Evolutionary conservation across 2,113 vertebrate species (phyloP), one percentile per base, ranked within the genome.

Genomic region (Poeciliopsis retropinna): DNA sequence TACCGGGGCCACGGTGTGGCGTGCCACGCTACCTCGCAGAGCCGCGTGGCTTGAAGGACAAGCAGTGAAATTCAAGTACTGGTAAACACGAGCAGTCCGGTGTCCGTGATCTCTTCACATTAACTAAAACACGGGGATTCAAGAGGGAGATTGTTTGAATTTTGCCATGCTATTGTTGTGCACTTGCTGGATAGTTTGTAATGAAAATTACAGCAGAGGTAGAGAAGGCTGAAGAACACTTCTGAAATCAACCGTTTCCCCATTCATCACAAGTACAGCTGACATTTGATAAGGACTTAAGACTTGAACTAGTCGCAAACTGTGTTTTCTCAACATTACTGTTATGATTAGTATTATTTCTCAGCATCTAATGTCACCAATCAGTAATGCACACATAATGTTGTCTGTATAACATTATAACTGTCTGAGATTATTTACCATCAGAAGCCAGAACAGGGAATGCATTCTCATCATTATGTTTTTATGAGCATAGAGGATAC

Each of bases 31-130:
- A 83, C 83, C 84, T 82, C 47, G 25, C 44, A 22, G 74, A 73
- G 78, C 78, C 4, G 68, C 84, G 1, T 39, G 81, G 72, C 85
- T 90, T 96, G 96, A 98, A 96, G 95, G 97, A 97, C 95, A 95
- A 90, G 92, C 85, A 62, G 87, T 85, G 89, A 95, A 96, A 96
- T 92, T 90, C 82, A 75, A 78, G 82, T 64, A 81, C 90, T 90
- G 84, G 91, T 95, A 93, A 93, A 94, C 89, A 92, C 69, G 64
- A 77, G 76, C 74, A 81, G 84, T 91, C 85, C 76, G 73, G 79
- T 84, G 87, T 89, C 83, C 68, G 14, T 82, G 76, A 83, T 91
- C 79, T 84, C 67, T 74, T 84, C 71, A 75, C 75, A 90, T 93
- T 90, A 93, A 87, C 80, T 80, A 88, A 83, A 87, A 87, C 86